Conservation (phyloP, 2,113 vertebrate species). For the Helogale parvula region DNA sequence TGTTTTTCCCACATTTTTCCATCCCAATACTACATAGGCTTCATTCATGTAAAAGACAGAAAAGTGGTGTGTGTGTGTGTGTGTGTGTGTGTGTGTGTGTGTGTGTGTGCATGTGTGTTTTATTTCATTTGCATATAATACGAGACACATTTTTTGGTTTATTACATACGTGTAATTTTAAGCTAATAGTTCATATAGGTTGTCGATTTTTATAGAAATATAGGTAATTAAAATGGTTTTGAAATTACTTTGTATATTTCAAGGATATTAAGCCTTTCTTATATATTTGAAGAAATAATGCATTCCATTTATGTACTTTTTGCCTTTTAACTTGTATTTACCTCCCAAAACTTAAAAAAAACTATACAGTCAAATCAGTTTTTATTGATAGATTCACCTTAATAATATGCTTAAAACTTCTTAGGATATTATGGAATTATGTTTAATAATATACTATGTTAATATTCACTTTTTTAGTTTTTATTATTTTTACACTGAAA, state of each 20-base stretch:
- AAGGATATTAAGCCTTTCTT: not conserved
- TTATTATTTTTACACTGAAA: not conserved
- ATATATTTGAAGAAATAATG: not conserved
- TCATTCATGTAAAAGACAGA: not conserved
- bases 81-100: not conserved
- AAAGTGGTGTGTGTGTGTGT: not conserved
- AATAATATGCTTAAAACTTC: not conserved
- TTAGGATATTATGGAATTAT: too few species aligned
- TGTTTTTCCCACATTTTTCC: not conserved
- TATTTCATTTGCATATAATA: not conserved
- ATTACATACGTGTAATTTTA: not conserved
- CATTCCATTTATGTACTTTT: not conserved
- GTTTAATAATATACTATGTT: not conserved
- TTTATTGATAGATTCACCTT: not conserved
- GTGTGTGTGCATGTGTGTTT: not conserved
- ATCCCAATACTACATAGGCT: not conserved
- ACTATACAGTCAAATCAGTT: not conserved
- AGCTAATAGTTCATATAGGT: not conserved
- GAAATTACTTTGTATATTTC: not conserved
- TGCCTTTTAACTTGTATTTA: not conserved
- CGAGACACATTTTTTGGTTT: not conserved
- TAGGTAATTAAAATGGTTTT: not conserved
- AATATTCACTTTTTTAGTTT: not conserved
- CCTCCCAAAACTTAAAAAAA: not conserved
- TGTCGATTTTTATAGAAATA: not conserved